Base-by-base conservation (phyloP, 2,888 invertebrate species). In the Brachycybe producta region DNA sequence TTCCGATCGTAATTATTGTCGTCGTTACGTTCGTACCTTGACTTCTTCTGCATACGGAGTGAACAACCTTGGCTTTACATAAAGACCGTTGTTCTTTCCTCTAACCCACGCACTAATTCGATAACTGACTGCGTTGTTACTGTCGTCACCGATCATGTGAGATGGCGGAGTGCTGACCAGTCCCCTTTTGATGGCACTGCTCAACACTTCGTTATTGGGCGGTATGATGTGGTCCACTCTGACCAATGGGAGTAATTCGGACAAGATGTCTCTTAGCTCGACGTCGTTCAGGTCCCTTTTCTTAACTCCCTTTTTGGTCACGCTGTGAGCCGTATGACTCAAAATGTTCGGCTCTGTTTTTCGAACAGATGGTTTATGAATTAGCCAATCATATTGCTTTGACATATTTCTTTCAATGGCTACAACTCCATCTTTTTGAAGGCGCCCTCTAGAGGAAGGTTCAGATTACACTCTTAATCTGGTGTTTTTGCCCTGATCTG, bases 1-100 rank as follows among this genome's bases (percentile, higher is more conserved):
- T 28, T 30, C 13, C 11, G 5, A 54, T 19, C n/a, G n/a, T 52
- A 38, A 38, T 8, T 17, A 38, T 38, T 38, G 13, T 15, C 15
- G 15, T 17, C 11, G 15, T 8, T 13, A 17, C 8, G 15, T 8
- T 11, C 38, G 51, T 60, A 82, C 83, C 76, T 91, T 92, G 11
- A 88, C 79, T 72, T 92, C 94, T 65, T 94, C 92, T 60, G 86
- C 85, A 67, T 92, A 92, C 34, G 94, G 92, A 75, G 86, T 82
- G 70, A 92, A 95, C 55, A 91, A 77, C 39, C 95, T 73, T 45
- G 94, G 90, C 57, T 88, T 78, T 5, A 87, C 80, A 58, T 63
- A 70, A 52, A 67, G 61, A 15, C 67, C 67, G 49, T 61, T 64
- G 57, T 63, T 62, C 49, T 63, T 64, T 13, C 60, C 58, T 26